Evolutionary conservation across 2,888 invertebrate genomes (phyloP).

Genomic region (Anticlea derivata): DNA sequence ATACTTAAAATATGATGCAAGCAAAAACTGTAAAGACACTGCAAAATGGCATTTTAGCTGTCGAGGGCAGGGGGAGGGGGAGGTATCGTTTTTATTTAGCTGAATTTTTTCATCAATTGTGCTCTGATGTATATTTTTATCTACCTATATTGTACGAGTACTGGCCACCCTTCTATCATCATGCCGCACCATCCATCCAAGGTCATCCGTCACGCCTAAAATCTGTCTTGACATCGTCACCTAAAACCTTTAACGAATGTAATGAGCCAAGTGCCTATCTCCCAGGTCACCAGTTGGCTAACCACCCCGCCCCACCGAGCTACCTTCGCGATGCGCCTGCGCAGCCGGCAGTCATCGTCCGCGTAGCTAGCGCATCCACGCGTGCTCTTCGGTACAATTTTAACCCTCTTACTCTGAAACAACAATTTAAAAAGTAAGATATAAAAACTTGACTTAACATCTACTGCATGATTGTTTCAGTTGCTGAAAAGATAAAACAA

Average conservation of each 20-base stretch:
- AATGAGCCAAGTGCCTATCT: conserved; percentile 4
- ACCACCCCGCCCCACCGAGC: conserved; percentile 35
- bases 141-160: too few species aligned
- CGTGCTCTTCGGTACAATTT: conserved; percentile 17
- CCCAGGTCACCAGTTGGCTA: conserved; percentile 15
- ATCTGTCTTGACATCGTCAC: conserved; percentile 13
- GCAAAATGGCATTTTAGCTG: too few species aligned
- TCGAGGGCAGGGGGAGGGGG: too few species aligned
- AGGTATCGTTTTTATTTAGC: too few species aligned
- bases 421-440: conserved; percentile 19
- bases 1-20: too few species aligned
- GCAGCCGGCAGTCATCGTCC: conserved; percentile 32
- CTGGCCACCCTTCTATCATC: too few species aligned
- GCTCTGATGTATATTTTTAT: too few species aligned
- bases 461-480: conserved; percentile 5
- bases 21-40: too few species aligned
- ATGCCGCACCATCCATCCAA: too few species aligned
- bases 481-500: neutral
- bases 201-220: conserved; percentile 17
- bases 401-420: conserved; percentile 18
- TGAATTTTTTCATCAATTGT: too few species aligned
- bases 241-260: conserved; percentile 10
- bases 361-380: conserved; percentile 34
- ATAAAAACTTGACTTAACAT: neutral
- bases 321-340: conserved; percentile 35